These are phyloP conservation scores for Syngnathus scovelli DNA, from an alignment of 2,113 vertebrate species.

Conservation along the genomic window DNA sequence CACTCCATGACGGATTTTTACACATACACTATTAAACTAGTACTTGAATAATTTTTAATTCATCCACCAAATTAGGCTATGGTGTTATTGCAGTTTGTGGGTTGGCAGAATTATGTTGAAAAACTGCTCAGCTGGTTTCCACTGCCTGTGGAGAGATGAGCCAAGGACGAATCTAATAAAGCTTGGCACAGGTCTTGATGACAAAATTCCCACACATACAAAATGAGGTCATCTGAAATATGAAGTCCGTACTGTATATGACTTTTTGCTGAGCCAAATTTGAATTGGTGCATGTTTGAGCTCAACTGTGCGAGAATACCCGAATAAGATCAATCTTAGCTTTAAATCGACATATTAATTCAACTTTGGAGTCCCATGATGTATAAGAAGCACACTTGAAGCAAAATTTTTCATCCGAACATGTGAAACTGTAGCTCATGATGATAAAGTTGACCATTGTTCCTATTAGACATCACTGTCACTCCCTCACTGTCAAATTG, in stretches of 20 bases:
- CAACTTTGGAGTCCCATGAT: background rate
- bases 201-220: background rate
- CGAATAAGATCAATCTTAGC: background rate
- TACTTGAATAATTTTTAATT: background rate
- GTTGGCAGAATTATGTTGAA: background rate
- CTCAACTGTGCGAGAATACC: background rate
- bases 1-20: background rate
- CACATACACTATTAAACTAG: background rate
- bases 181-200: background rate
- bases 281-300: background rate
- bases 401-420: background rate
- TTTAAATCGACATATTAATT: background rate
- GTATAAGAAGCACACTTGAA: background rate
- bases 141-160: background rate
- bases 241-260: background rate
- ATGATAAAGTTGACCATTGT: slow-evolving; percentile 31
- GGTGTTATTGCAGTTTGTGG: background rate
- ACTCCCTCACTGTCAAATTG: slow-evolving; percentile 11
- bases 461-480: slow-evolving; percentile 12
- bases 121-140: background rate
- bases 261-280: background rate
- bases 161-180: background rate
- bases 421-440: background rate
- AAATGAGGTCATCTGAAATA: background rate
- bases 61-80: background rate